Conservation (phyloP, 2,113 vertebrate species). For the Bujurquina vittata region DNA sequence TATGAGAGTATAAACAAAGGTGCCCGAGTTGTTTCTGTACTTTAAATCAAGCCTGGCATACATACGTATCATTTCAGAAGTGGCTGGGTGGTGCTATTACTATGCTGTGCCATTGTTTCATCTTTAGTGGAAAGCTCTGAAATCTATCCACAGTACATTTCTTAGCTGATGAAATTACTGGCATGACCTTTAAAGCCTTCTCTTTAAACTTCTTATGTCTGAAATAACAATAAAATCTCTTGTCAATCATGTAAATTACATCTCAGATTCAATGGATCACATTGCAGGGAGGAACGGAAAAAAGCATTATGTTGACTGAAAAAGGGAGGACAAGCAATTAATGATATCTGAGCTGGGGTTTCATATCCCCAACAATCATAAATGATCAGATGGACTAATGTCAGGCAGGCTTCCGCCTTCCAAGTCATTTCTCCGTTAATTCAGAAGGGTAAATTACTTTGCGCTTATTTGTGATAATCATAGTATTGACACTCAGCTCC, state of each 20-base stretch:
- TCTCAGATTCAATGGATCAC: conserved; percentile 61
- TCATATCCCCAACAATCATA: conserved; percentile 67
- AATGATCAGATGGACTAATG: conserved; percentile 61
- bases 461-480: conserved; percentile 75
- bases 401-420: conserved; percentile 44
- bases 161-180: conserved; percentile 58
- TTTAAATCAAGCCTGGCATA: background rate
- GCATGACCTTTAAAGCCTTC: conserved; percentile 65
- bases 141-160: conserved; percentile 40
- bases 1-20: background rate
- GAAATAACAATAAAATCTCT: conserved; percentile 64
- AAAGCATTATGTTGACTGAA: conserved; percentile 73
- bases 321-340: conserved; percentile 71
- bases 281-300: conserved; percentile 44
- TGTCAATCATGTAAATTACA: conserved; percentile 71
- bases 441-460: conserved; percentile 64
- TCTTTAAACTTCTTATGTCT: conserved; percentile 55
- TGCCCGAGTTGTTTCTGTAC: background rate
- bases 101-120: background rate
- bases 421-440: conserved; percentile 51
- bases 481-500: conserved; percentile 61
- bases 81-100: background rate
- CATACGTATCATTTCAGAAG: background rate
- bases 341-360: conserved; percentile 69
- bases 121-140: conserved; percentile 27